Percentiles rank a stretch among this genome's conserved stretches.
phyloP scores from a whole-genome alignment of 92 coral and sea anemone genomes.

The Porites rus region DNA sequence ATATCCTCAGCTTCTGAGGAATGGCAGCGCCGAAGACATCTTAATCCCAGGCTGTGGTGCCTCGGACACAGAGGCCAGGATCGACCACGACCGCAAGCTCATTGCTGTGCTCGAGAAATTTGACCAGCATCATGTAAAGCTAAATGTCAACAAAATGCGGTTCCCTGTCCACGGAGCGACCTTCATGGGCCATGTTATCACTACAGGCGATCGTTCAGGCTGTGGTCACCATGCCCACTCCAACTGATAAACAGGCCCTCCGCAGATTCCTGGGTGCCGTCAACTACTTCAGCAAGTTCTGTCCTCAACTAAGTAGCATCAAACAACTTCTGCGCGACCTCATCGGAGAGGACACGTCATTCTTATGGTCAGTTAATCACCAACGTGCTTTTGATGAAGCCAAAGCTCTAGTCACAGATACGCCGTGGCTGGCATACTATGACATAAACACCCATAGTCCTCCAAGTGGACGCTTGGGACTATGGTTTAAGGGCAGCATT shows the following conservation, averaged over 20 bases:
- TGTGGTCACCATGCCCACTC: constrained; percentile 41
- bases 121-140: constrained; percentile 45
- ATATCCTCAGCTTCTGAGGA: constrained; percentile 55
- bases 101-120: constrained; percentile 46
- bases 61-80: constrained; percentile 24
- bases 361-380: constrained; percentile 57
- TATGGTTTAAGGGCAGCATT: constrained; percentile 52
- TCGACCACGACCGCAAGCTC: constrained; percentile 39
- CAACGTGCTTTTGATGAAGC: constrained; percentile 49
- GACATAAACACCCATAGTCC: constrained; percentile 56
- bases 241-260: constrained; percentile 42
- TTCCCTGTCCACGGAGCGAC: constrained; percentile 33
- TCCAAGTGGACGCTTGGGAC: constrained; percentile 63
- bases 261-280: constrained; percentile 57
- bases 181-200: constrained; percentile 59
- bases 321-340: constrained; percentile 49
- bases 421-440: constrained; percentile 60
- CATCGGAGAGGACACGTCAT: constrained; percentile 38
- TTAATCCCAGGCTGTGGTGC: constrained; percentile 57
- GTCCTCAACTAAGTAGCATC: constrained; percentile 58
- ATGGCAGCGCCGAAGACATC: constrained; percentile 60
- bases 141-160: constrained; percentile 46
- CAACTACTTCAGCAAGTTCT: constrained; percentile 64
- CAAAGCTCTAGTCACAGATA: constrained; percentile 51
- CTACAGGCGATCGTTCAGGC: constrained; percentile 54